Evolutionary conservation across 2,888 invertebrate species (phyloP), one percentile per base, ranked within the genome.

Genomic region (Onthophagus sagittarius): DNA sequence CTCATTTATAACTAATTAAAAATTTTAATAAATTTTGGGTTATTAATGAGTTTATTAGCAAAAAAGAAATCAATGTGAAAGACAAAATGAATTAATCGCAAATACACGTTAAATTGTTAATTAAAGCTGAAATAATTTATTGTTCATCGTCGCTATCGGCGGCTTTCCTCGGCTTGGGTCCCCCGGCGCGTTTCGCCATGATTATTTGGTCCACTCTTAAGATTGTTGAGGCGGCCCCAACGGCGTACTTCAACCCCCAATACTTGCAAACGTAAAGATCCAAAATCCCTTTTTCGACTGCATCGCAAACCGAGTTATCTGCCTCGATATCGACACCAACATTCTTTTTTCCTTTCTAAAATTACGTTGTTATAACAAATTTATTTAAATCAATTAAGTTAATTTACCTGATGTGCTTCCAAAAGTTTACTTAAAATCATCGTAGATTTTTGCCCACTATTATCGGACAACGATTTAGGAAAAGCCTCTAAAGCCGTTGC

Each of bases 161-260:
- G 75, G 89, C 90, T 72, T 85, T 84, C 80, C 90, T 90, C 0
- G 94, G 90, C 85, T 97, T 98, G 0, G 98, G 98, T 65, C 98
- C 98, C 67, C 98, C 98, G 13, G 98, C 97, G 80, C 94, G 90
- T 87, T 98, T 98, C 0, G 98, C 97, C 98, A 98, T 98, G 78
- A 99, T 98, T 79, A 99, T 98, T 87, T 98, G 97, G 86, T 98
- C 97, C 31, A 99, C 96, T 84, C 94, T 93, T 32, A 99, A 89
- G 78, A 98, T 94, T 0, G 98, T 98, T 75, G 93, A 91, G 0
- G 98, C 97, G 0, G 97, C 97, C 76, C 94, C 92, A 0, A 96
- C 94, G 0, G 99, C 98, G 86, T 99, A 97, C 84, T 98, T 97
- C 72, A 99, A 86, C 2, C 93, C 98, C 97, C 98, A 99, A 82